These are phyloP conservation scores for Marcusenius ussheri DNA, from an alignment of 2,113 vertebrate genomes.

Conservation along the genomic window DNA sequence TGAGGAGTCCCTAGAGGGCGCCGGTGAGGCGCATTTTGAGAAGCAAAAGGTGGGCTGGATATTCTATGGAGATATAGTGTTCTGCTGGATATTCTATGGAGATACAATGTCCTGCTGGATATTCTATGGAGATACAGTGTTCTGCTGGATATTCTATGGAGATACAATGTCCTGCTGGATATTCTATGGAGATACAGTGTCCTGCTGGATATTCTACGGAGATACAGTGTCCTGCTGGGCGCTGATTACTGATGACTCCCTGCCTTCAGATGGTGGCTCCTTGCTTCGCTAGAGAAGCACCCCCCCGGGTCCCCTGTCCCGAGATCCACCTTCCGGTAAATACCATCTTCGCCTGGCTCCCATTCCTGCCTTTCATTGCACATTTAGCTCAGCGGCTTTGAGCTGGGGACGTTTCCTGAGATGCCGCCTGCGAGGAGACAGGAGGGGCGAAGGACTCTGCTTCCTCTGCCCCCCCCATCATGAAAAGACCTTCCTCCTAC, in stretches of 20 bases:
- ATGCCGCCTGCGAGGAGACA: constrained; percentile 48
- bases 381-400: constrained; percentile 69
- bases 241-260: neutral
- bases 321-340: neutral
- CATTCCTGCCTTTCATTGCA: constrained; percentile 70
- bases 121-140: too few relatives aligned
- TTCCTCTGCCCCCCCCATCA: constrained; percentile 50
- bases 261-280: neutral
- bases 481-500: constrained; percentile 50
- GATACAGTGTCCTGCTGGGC: too few relatives aligned
- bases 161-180: too few relatives aligned
- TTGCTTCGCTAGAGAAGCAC: too few relatives aligned
- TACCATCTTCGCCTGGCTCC: constrained; percentile 28
- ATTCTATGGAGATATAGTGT: neutral
- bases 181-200: too few relatives aligned
- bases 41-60: neutral
- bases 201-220: too few relatives aligned
- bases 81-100: too few relatives aligned
- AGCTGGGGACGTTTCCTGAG: constrained; percentile 78
- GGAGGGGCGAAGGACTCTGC: constrained; percentile 39
- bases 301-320: constrained; percentile 29
- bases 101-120: too few relatives aligned
- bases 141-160: too few relatives aligned
- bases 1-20: neutral
- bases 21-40: neutral